Evolutionary conservation across 2,888 invertebrate genomes (phyloP).

Genomic region (Gnatocerus cornutus): DNA sequence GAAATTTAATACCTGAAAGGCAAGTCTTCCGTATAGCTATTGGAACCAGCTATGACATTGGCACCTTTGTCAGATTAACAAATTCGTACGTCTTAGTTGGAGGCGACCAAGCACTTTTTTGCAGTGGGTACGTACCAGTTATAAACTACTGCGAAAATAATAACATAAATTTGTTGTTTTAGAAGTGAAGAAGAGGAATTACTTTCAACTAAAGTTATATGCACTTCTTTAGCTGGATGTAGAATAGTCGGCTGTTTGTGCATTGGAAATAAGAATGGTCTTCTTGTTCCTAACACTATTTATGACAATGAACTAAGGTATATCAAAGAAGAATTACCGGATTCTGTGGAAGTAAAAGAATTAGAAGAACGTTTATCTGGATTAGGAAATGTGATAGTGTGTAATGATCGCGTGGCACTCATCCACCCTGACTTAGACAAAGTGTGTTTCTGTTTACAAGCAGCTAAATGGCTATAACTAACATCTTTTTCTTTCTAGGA

Average conservation of each 20-base stretch:
- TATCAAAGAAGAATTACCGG: slow-evolving; percentile 94
- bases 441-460: no score
- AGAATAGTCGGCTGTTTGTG: slow-evolving; percentile 95
- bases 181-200: not conserved
- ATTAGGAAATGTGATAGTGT: slow-evolving; percentile 96
- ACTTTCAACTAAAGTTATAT: not conserved
- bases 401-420: slow-evolving; percentile 99
- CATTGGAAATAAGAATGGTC: slow-evolving; percentile 95
- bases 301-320: slow-evolving; percentile 88
- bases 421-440: slow-evolving; percentile 98
- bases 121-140: no score
- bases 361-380: slow-evolving; percentile 98
- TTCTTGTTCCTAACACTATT: slow-evolving; percentile 93
- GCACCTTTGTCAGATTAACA: no score
- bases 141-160: no score
- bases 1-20: no score
- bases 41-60: no score
- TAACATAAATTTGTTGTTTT: no score
- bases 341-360: slow-evolving; percentile 91
- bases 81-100: no score
- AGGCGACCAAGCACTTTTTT: no score
- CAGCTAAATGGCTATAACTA: no score
- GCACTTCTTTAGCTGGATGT: slow-evolving; percentile 91
- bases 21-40: no score
- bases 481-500: slow-evolving; percentile 75